A percentile compares a stretch with the other conserved stretches of the same genome.
Evolutionary conservation across 2,888 invertebrate genomes (phyloP).

Genomic region (Leptinotarsa juncta): DNA sequence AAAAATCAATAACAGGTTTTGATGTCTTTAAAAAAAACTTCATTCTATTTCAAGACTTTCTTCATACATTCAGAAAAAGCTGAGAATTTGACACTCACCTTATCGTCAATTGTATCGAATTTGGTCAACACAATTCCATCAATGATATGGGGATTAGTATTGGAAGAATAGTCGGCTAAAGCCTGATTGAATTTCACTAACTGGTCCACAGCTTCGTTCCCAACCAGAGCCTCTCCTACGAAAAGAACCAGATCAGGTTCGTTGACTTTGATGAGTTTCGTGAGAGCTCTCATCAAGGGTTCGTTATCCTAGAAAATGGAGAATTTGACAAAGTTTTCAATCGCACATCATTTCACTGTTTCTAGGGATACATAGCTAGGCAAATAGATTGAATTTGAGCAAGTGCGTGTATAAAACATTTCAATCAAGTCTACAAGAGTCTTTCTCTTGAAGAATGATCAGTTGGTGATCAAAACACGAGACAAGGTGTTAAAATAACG

Average conservation of each 20-base stretch:
- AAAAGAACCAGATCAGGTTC: constrained; percentile 98
- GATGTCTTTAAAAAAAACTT: no score
- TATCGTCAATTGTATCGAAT: constrained; percentile 99
- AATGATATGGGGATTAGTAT: constrained; percentile 87
- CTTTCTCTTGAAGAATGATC: no score
- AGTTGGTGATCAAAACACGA: no score
- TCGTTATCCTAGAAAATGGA: constrained; percentile 83
- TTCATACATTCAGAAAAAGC: neutral
- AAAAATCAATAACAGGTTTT: no score
- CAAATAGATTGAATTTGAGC: no score
- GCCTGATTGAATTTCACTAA: constrained; percentile 99
- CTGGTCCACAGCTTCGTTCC: constrained; percentile 99
- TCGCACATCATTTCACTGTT: neutral
- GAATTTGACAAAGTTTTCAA: neutral
- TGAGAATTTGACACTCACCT: constrained; percentile 68
- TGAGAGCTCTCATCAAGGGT: constrained; percentile 96
- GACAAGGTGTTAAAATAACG: no score
- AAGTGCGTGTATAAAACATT: no score
- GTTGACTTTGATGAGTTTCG: constrained; percentile 97
- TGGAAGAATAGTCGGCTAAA: constrained; percentile 88
- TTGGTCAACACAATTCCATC: constrained; percentile 99
- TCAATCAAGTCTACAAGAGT: no score
- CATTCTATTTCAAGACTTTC: no score
- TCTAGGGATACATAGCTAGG: no score
- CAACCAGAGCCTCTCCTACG: constrained; percentile 99